Evolutionary conservation across 2,113 vertebrate species (phyloP), one percentile per base, ranked within the genome.

Genomic region (Mormoops blainvillei): DNA sequence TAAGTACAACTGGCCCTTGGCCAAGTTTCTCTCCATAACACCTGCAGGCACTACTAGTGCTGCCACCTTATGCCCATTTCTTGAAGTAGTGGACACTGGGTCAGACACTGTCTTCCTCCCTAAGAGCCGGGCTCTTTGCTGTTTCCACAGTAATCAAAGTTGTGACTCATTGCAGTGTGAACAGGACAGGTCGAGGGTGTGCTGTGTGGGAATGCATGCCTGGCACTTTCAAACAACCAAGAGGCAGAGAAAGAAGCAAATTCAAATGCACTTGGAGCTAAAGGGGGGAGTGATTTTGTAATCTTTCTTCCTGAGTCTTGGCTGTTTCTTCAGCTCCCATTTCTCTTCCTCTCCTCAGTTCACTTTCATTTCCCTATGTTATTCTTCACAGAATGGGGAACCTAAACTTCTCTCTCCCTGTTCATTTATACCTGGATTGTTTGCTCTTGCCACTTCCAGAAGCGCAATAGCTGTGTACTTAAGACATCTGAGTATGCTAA

Each of bases 21-120:
- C 95, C 95, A 97, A 94, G 65, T 71, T 91, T 87, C 85, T 94
- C 84, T 91, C 91, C 70, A 43, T 58, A 94, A 58, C 88, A 94
- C 94, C 90, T 96, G 94, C 85, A 88, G 96, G 56, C 58, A 56
- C 95, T 95, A 31, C 87, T 50, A 89, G 90, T 97, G 96, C 96
- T 97, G 97, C 96, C 96, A 96, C 94, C 97, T 97, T 93, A 97
- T 94, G 97, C 97, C 91, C 95, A 41, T 84, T 96, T 95, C 97
- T 94, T 96, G 96, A 96, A 97, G 94, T 85, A 96, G 93, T 96
- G 97, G 96, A 92, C 97, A 89, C 65, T 78, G 89, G 56, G 65
- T 82, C 73, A 38, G 71, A 82, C 45, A 38, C 81, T 28, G 20
- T 77, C 84, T 78, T 94, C 76, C 48, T 80, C 15, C n/a, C 70